Conservation (phyloP, 2,797 vertebrate species). For the Sciurus carolinensis region DNA sequence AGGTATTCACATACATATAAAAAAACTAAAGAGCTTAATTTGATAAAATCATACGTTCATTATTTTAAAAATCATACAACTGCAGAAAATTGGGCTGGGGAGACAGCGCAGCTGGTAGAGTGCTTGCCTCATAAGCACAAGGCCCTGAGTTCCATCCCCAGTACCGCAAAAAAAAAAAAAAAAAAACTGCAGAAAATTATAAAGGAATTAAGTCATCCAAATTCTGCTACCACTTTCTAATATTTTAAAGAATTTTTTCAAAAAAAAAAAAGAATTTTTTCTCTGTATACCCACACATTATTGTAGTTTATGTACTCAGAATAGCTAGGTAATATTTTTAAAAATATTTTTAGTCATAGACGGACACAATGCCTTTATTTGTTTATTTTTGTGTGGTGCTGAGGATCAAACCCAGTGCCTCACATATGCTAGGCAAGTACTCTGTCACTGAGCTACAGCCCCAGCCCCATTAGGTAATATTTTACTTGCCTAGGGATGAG, state of each 20-base stretch:
- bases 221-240: conserved; percentile 5
- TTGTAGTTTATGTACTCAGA: conserved; percentile 42
- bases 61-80: background rate
- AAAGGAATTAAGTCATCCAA: conserved; percentile 23
- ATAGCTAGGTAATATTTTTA: background rate
- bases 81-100: background rate
- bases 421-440: too few species aligned
- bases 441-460: too few species aligned
- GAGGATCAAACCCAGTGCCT: too few species aligned
- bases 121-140: too few species aligned
- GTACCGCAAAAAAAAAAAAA: too few species aligned
- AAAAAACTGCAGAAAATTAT: background rate
- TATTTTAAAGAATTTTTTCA: conserved; percentile 54
- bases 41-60: conserved; percentile 42
- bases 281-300: background rate
- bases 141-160: too few species aligned
- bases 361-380: too few species aligned
- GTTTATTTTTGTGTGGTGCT: too few species aligned
- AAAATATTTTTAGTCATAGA: too few species aligned
- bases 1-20: background rate
- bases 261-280: conserved; percentile 58
- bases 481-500: conserved; percentile 23
- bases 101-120: too few species aligned
- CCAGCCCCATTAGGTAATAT: background rate
- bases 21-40: conserved; percentile 41